Percentiles rank a stretch among this genome's conserved stretches.
Conservation (phyloP, 2,888 invertebrate species). For the Nephrotoma flavescens region DNA sequence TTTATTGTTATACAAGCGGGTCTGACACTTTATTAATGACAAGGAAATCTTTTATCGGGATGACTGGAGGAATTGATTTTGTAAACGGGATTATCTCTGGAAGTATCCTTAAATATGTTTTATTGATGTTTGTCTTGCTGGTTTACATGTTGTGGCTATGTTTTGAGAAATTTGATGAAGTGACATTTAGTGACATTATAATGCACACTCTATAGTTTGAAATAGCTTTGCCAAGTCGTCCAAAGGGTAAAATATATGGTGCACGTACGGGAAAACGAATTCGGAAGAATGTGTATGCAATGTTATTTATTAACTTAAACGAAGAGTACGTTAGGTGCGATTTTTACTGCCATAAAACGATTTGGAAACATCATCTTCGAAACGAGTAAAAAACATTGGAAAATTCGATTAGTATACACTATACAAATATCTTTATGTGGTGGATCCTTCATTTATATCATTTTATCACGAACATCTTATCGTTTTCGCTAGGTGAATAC, state of each 20-base stretch:
- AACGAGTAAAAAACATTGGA: neutral
- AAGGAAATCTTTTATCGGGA: neutral
- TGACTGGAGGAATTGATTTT: neutral
- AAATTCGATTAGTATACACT: neutral
- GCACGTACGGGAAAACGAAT: no score
- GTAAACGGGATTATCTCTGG: neutral
- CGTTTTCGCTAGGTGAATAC: neutral
- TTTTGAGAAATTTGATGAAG: neutral
- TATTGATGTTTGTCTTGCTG: neutral
- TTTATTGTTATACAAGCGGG: neutral
- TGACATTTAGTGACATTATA: neutral
- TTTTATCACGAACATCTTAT: neutral
- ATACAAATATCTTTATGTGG: neutral
- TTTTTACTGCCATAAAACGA: neutral
- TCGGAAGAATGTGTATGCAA: neutral
- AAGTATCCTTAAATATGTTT: neutral
- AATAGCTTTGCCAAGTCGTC: no score
- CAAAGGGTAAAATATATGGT: no score
- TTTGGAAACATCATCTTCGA: neutral
- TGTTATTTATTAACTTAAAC: neutral
- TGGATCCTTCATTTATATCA: neutral
- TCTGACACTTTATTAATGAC: neutral
- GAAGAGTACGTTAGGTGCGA: neutral
- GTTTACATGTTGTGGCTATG: neutral
- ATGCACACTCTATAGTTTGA: no score